These are phyloP conservation scores for Bombus superbus DNA, from an alignment of 1,140 invertebrate species.

Conservation along the genomic window DNA sequence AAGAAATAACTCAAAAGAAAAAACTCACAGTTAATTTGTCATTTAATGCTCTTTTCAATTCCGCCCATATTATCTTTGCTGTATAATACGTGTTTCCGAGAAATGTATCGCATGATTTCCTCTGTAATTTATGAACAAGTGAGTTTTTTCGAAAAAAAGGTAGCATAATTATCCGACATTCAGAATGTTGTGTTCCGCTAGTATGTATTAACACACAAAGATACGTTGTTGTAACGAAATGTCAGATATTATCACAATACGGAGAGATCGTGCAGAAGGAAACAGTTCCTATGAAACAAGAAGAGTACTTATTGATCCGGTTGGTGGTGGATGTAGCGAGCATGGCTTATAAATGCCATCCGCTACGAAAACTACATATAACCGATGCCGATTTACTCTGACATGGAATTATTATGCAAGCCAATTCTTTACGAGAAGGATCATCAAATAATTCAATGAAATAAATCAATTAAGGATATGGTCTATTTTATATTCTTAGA, in stretches of 20 bases:
- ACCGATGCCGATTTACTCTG: slow-evolving; percentile 25
- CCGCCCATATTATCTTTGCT: neutral
- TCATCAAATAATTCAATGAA: slow-evolving; percentile 1
- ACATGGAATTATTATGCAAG: slow-evolving; percentile 6
- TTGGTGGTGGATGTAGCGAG: slow-evolving; percentile 36
- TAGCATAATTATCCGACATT: neutral
- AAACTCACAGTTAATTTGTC: neutral
- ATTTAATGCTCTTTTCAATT: neutral
- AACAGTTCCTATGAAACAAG: slow-evolving; percentile 50
- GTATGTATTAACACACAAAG: neutral
- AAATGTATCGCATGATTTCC: neutral
- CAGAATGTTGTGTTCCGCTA: too few species aligned
- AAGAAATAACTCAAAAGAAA: neutral
- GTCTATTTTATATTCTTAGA: neutral
- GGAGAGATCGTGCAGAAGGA: slow-evolving; percentile 20
- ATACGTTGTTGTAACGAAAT: neutral
- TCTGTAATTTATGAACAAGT: neutral
- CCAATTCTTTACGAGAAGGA: too few species aligned
- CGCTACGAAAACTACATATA: slow-evolving; percentile 39
- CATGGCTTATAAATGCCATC: slow-evolving; percentile 38
- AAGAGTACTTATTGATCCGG: slow-evolving; percentile 58
- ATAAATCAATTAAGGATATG: neutral
- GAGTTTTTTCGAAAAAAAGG: neutral
- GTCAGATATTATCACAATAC: slow-evolving; percentile 3
- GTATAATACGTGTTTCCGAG: neutral